Evolutionary conservation across 2,113 vertebrate genomes (phyloP).

Genomic region (Abramis brama): DNA sequence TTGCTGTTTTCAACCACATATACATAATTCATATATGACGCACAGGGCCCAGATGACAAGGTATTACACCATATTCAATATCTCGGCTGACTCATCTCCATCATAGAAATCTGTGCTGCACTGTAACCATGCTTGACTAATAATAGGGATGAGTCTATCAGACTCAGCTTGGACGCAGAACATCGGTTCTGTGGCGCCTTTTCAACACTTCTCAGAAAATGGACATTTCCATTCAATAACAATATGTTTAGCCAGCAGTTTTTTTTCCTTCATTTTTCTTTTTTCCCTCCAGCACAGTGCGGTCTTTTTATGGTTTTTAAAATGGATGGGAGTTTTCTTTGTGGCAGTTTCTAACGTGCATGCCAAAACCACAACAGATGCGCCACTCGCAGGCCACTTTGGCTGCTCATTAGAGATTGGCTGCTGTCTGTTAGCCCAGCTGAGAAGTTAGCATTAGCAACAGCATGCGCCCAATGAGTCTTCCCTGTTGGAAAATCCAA

Average conservation of each 20-base stretch:
- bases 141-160: constrained; percentile 38
- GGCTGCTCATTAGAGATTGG: constrained; percentile 92
- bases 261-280: constrained; percentile 78
- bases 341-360: constrained; percentile 73
- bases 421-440: constrained; percentile 73
- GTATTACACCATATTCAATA: constrained; percentile 26
- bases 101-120: constrained; percentile 18
- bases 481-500: neutral
- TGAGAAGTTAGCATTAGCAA: constrained; percentile 75
- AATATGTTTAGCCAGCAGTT: constrained; percentile 90
- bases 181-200: constrained; percentile 56
- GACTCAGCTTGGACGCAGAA: neutral
- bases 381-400: constrained; percentile 80
- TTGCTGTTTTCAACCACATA: neutral
- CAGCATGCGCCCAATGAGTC: neutral
- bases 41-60: constrained; percentile 12
- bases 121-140: constrained; percentile 25
- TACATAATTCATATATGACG: constrained; percentile 16
- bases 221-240: constrained; percentile 82
- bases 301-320: constrained; percentile 88
- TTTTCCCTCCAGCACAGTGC: constrained; percentile 78
- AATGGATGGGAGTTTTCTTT: constrained; percentile 88
- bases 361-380: constrained; percentile 92
- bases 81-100: neutral
- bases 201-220: constrained; percentile 77